Evolutionary conservation across 1,140 invertebrate genomes (phyloP), one percentile per base, ranked within the genome.

Genomic region (Grapholita molesta): DNA sequence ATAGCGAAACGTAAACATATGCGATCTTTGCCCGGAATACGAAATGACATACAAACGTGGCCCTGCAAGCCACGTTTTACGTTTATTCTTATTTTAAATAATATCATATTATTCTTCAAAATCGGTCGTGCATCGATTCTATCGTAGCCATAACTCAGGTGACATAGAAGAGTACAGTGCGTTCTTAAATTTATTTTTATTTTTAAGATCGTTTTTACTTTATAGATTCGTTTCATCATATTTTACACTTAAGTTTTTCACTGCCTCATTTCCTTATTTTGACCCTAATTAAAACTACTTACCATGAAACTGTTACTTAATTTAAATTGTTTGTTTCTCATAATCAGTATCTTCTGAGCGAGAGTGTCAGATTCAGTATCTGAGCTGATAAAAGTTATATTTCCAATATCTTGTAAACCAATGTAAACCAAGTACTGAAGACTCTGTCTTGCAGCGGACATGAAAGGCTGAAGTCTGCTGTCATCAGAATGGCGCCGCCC

Each of bases 1-100:
- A 61, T 28, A 61, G 55, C 25, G 30, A 61, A 61, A 61, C 28
- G 55, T 61, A 61, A 61, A 61, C 55, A 28, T 61, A 61, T 61
- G 55, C 55, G 25, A 32, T 61, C 55, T 28, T 61, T 30, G 55
- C 24, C 55, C 28, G 24, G 55, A 61, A 61, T 61, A 61, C 55
- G 24, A 61, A 61, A 61, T 61, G 55, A 12, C 55, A 15, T 38
- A 48, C 53, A 28, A 28, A 61, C 55, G 55, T 21, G 25, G 55
- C 25, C 55, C 55, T 28, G 55, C 55, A 6, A 30, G 25, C 25
- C 52, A 55, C 23, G 15, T 15, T 61, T 48, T 48, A 48, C 42
- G 42, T 48, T 48, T 48, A 15, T 48, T 15, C 6, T 48, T 48
- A 21, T 48, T 48, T 21, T 48, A 21, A 48, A 21, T 21, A 48